Base-by-base conservation (phyloP, 2,888 invertebrate species). In the Aproaerema taeniolella region DNA sequence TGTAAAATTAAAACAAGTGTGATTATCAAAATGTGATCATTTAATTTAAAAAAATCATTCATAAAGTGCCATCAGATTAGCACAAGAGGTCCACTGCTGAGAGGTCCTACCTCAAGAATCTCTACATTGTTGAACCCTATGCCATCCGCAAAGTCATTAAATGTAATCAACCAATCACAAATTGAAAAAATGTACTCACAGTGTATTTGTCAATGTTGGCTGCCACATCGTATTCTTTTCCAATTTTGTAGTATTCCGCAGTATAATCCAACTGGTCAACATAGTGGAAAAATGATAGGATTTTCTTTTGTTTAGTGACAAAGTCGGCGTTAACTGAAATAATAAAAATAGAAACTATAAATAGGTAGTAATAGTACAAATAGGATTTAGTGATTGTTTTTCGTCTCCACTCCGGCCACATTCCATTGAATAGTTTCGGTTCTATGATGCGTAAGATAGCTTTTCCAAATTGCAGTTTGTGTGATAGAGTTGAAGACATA, bases 161-260 rank as follows among this genome's bases (percentile, higher is more conserved):
- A 30, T 12, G 32, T 17, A 16, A 3, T 11, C 7, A 14, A 20
- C n/a, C n/a, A 35, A 26, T 35, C 26, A 1, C 7, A n/a, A 12
- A 10, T 29, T 7, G 2, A 15, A 17, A 12, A 29, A 9, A 24
- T 24, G 67, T n/a, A n/a, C 72, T 69, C 46, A 83, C 83, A n/a
- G 68, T 65, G 61, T 82, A 87, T 31, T 69, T 55, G 1, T 71
- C 71, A 26, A 70, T 61, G 53, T 85, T 67, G 9, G 69, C 64
- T 50, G 77, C 74, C 38, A 82, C 65, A 44, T 71, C 59, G 48
- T 70, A 85, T 16, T 65, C 67, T 9, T 54, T 58, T 32, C 72
- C 81, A 24, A 70, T 45, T 49, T 75, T 74, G 54, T 67, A 74
- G 56, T 77, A 78, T 9, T 81, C 79, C 9, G 71, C 60, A 16